Percentiles rank a stretch among this genome's conserved stretches.
Conservation (phyloP, 2,888 invertebrate genomes). For the Orchesellides sinensis region DNA sequence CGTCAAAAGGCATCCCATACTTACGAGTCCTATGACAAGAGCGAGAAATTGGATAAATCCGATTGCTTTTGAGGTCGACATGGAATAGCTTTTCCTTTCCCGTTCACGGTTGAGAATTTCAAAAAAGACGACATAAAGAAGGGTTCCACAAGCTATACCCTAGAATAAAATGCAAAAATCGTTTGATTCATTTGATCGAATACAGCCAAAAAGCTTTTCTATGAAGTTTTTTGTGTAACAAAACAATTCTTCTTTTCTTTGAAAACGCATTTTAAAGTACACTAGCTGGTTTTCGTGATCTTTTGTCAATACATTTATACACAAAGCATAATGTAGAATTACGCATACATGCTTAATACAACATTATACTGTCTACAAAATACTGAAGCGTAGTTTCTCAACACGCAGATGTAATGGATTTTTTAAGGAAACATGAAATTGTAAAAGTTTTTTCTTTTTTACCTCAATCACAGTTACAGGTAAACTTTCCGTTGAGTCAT, state of each 20-base stretch:
- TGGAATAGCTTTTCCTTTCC: slow-evolving; percentile 66
- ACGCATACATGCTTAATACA: not conserved
- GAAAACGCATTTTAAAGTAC: no score
- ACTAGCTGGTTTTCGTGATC: no score
- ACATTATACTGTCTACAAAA: not conserved
- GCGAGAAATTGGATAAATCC: slow-evolving; percentile 72
- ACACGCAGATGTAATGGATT: not conserved
- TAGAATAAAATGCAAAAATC: slow-evolving; percentile 78
- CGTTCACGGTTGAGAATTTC: slow-evolving; percentile 90
- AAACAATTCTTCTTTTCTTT: no score
- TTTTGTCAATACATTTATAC: no score
- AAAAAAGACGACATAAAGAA: slow-evolving; percentile 97
- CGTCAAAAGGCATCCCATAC: slow-evolving; percentile 60
- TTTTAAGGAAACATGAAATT: not conserved
- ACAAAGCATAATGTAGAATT: no score
- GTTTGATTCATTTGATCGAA: not conserved
- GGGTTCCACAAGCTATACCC: slow-evolving; percentile 93
- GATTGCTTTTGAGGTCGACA: slow-evolving; percentile 58
- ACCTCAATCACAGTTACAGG: slow-evolving; percentile 71
- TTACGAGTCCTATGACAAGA: slow-evolving; percentile 53
- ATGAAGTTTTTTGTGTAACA: not conserved
- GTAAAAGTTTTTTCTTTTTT: not conserved
- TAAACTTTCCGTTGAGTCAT: slow-evolving; percentile 33
- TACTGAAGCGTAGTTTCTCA: not conserved
- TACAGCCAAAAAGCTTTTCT: not conserved